Percentiles rank a stretch among this genome's conserved stretches.
Conservation (phyloP, 37 sponge, comb jelly and placozoan genomes). For the Bolinopsis microptera region DNA sequence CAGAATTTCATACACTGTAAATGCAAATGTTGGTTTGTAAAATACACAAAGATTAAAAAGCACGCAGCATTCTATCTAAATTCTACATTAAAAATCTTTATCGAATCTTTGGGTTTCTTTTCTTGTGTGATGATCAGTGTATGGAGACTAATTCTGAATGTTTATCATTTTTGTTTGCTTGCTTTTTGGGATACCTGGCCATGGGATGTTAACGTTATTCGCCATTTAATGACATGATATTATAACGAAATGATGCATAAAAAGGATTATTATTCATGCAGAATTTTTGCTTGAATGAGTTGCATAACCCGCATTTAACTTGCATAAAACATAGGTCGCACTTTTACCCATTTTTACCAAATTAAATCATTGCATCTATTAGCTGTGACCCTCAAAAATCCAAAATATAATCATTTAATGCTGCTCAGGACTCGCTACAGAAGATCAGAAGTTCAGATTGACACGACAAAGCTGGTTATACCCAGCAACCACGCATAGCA, state of each 20-base stretch:
- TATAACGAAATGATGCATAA: no score
- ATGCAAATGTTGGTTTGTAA: not conserved
- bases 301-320: not conserved
- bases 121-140: no score
- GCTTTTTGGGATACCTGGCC: no score
- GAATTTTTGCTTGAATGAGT: not conserved
- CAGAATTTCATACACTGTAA: not conserved
- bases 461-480: not conserved
- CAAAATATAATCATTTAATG: no score
- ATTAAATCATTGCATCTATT: not conserved
- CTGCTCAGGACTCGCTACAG: not conserved
- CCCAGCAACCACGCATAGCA: not conserved
- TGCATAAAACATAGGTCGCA: no score
- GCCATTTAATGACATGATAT: no score
- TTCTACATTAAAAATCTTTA: not conserved
- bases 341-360: no score
- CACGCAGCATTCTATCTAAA: not conserved
- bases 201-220: no score
- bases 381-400: not conserved
- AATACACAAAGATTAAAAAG: not conserved
- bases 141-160: no score
- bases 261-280: not conserved
- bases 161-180: no score
- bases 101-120: not conserved
- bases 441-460: not conserved